Evolutionary conservation across 2,797 vertebrate genomes (phyloP), one percentile per base, ranked within the genome.

Genomic region (Gambusia yucatana): DNA sequence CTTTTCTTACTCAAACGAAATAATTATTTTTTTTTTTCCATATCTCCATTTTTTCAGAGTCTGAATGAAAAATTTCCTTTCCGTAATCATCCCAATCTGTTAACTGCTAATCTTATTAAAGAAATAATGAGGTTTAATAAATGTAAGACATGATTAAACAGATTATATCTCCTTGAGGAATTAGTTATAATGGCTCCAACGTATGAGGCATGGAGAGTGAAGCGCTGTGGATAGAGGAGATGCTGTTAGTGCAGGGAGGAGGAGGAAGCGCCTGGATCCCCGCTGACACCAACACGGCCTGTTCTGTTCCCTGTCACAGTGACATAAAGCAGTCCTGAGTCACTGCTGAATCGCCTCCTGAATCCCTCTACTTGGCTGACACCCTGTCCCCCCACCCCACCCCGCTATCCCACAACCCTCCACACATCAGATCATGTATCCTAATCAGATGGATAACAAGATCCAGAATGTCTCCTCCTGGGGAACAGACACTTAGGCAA

Each of bases 221-320:
- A 74, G 82, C 73, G 72, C 20, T 65, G 75, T 76, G 81, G 83
- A 74, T 67, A 84, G 50, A 83, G 67, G 77, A 83, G 79, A 78
- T 77, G 78, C 25, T 78, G 86, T 75, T 70, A 33, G 76, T 13
- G 46, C 74, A 71, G 79, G 71, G 69, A 39, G 85, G 46, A 44
- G 71, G 75, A 44, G 71, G 75, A 65, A 80, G 88, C 73, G 88
- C 91, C 87, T 89, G 88, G 76, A 80, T 89, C 77, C 89, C 89
- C 13, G 50, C 91, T 93, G 88, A 94, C 93, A 91, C 76, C 77
- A 86, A 93, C 92, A 92, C 88, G 89, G 90, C 84, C 84, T 75
- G 71, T 77, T 86, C 93, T 94, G 94, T 92, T 95, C 90, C 89
- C 86, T 89, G 89, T 94, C 94, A 94, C 82, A 87, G 87, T 94